Evolutionary conservation across 1,140 invertebrate genomes (phyloP).

Genomic region (Mactra quadrangularis): DNA sequence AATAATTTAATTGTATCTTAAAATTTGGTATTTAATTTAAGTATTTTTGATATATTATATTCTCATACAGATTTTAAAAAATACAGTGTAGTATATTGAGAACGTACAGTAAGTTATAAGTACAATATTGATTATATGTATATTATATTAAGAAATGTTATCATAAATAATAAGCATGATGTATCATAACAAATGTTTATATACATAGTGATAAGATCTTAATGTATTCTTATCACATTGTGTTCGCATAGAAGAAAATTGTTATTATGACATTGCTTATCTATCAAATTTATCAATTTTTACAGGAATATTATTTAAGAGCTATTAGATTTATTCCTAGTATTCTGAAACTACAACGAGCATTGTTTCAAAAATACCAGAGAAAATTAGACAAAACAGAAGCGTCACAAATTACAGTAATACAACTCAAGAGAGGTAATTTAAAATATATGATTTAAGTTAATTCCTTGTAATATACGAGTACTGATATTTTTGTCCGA

Average conservation of each 20-base stretch:
- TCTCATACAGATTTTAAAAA: background rate
- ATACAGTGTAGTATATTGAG: too few species aligned
- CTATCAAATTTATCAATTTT: too few species aligned
- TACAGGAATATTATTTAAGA: slow-evolving; percentile 70
- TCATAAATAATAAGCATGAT: too few species aligned
- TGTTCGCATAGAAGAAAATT: too few species aligned
- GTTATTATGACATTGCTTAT: too few species aligned
- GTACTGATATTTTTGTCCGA: background rate
- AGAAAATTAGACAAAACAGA: slow-evolving; percentile 71
- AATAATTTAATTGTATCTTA: background rate
- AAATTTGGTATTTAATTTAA: background rate
- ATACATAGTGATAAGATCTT: background rate
- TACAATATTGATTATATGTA: too few species aligned
- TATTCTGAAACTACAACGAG: slow-evolving; percentile 71
- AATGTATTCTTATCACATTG: too few species aligned
- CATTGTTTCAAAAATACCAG: slow-evolving; percentile 68
- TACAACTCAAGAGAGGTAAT: slow-evolving; percentile 30
- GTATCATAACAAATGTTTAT: background rate
- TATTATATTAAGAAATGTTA: too few species aligned
- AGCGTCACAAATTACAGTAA: slow-evolving; percentile 65
- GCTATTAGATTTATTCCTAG: slow-evolving; percentile 72
- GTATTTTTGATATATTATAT: background rate
- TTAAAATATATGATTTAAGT: background rate
- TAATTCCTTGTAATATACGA: background rate
- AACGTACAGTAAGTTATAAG: too few species aligned